Percentiles rank a stretch among this genome's conserved stretches.
Conservation (phyloP, 2,888 invertebrate species). For the Drosophila phalerata region DNA sequence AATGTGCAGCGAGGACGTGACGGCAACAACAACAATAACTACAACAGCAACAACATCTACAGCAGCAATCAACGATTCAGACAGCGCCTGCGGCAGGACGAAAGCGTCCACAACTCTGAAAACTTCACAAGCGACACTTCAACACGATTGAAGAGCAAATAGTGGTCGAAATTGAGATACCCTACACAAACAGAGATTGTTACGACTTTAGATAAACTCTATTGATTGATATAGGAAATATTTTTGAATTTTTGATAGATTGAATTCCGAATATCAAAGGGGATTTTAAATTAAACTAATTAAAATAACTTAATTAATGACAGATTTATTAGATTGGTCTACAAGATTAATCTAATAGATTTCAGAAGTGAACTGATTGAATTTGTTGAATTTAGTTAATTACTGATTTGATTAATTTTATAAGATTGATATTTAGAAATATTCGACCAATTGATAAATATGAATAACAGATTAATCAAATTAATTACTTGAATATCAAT, state of each 20-base stretch:
- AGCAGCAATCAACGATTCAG: constrained; percentile 14
- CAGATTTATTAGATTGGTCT: neutral
- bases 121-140: constrained; percentile 34
- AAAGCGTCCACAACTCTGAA: constrained; percentile 22
- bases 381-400: no score
- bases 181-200: neutral
- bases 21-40: constrained; percentile 26
- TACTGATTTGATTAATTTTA: no score
- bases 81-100: constrained; percentile 10
- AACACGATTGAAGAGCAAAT: neutral
- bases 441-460: no score
- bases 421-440: no score
- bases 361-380: no score
- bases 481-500: no score
- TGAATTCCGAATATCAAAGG: no score
- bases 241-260: neutral
- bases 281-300: no score
- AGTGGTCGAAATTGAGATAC: neutral
- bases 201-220: neutral
- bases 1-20: constrained; percentile 71
- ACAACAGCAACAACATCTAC: neutral
- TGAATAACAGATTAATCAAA: no score
- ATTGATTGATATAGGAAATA: neutral
- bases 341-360: neutral
- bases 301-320: no score